Base-by-base conservation (phyloP, 2,113 vertebrate genomes). In the Todiramphus chloris region DNA sequence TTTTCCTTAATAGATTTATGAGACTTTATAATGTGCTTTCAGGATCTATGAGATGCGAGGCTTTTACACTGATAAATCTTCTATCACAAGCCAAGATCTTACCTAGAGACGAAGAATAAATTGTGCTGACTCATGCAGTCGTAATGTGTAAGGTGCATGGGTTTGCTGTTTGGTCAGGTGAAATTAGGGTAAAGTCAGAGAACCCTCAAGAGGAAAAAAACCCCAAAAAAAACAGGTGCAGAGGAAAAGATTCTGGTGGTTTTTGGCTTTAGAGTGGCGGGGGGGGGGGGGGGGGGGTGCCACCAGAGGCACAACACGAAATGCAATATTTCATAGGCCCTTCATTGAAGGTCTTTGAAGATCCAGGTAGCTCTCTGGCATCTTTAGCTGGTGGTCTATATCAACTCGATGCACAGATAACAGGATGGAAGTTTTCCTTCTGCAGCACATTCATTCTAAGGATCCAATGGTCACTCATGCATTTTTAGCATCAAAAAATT, bases 101-200 rank as follows among this genome's bases (percentile, higher is more conserved):
- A 35, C 48, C 37, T 87, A 41, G 53, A 78, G 60, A 31, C 1
- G 1, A 56, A 39, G 23, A 28, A 58, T 75, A 27, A 79, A 46
- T 83, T 30, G 44, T 76, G 86, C 83, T 75, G 80, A 91, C 53
- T 92, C 53, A 16, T 51, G 33, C 62, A 76, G 43, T 55, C 1
- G 0, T 35, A 69, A 62, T 16, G 30, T 1, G 0, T 68, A 59
- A 84, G 25, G 35, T 72, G 46, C 75, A 31, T 31, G 74, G 46
- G 10, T 79, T 96, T 96, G 62, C 64, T 82, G 8, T 84, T 72
- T 63, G 68, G 63, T 87, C 69, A 76, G 58, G 73, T 77, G 28
- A 84, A 72, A 82, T 81, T 51, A 39, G 51, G n/a, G 43, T 81
- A 23, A 85, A 94, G 27, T 79, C 53, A 39, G 66, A 75, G 60